A percentile compares a stretch with the other conserved stretches of the same genome.
phyloP scores from a whole-genome alignment of 2,797 vertebrate genomes.

The Bucorvus abyssinicus region DNA sequence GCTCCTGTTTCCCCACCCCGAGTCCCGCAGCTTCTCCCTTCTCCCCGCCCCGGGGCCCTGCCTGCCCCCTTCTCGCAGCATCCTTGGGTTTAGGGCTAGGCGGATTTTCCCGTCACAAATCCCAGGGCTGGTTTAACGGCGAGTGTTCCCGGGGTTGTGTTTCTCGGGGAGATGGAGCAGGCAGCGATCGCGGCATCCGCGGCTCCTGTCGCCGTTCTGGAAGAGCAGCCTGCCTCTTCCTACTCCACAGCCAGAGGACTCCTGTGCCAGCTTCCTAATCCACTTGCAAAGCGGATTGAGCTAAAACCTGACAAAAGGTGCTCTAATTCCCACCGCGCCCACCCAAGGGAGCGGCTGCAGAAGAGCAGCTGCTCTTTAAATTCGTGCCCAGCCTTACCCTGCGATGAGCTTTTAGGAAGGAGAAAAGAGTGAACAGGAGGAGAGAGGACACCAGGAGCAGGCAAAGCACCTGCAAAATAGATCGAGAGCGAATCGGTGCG shows the following conservation, averaged over 20 bases:
- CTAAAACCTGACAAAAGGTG: slow-evolving; percentile 55
- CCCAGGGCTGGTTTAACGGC: not conserved
- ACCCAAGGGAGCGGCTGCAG: not conserved
- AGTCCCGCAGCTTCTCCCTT: not conserved
- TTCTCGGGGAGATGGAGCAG: slow-evolving; percentile 56
- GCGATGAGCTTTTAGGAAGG: not conserved
- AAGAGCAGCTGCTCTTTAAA: not conserved
- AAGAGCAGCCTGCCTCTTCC: slow-evolving; percentile 38
- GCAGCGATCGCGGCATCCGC: not conserved
- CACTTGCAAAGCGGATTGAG: slow-evolving; percentile 33
- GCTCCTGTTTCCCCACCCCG: not conserved
- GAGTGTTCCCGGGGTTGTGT: not conserved
- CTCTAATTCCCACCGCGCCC: not conserved
- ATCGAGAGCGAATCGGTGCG: fast-evolving
- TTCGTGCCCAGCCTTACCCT: not conserved
- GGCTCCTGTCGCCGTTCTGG: not conserved
- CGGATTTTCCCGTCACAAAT: not conserved
- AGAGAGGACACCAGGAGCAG: not conserved
- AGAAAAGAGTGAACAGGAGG: not conserved
- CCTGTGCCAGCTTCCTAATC: slow-evolving; percentile 57
- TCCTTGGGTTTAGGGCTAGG: not conserved
- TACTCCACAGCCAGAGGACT: slow-evolving; percentile 27
- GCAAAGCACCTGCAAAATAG: not conserved
- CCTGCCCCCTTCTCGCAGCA: not conserved
- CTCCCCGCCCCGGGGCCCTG: not conserved